These are phyloP conservation scores for Lacanobia oleracea DNA, from an alignment of 2,888 invertebrate species.

Conservation along the genomic window DNA sequence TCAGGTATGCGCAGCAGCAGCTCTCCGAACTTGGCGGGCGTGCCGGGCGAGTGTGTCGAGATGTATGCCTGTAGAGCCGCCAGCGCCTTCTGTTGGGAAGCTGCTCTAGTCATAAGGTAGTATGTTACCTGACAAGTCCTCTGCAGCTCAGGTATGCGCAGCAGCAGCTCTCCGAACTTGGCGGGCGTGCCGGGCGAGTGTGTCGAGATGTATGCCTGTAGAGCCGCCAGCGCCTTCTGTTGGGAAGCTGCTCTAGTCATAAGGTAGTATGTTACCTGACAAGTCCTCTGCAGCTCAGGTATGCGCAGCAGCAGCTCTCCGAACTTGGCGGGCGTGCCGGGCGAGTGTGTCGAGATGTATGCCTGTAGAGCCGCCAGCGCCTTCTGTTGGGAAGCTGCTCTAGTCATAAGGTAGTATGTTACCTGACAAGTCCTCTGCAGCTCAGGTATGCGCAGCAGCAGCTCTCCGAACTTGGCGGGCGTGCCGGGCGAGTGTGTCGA, in stretches of 20 bases:
- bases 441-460: conserved; percentile 97
- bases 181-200: conserved; percentile 98
- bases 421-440: conserved; percentile 98
- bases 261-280: conserved; percentile 92
- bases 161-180: conserved; percentile 97
- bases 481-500: conserved; percentile 97
- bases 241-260: conserved; percentile 96
- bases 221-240: conserved; percentile 97
- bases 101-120: conserved; percentile 77
- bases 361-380: conserved; percentile 97
- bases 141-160: conserved; percentile 98
- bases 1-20: conserved; percentile 97
- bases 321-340: conserved; percentile 98
- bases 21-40: conserved; percentile 98
- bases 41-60: conserved; percentile 96
- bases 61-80: conserved; percentile 98
- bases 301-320: conserved; percentile 97
- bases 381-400: conserved; percentile 98
- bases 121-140: conserved; percentile 96
- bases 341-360: conserved; percentile 97
- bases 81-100: conserved; percentile 98
- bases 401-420: conserved; percentile 55
- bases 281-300: conserved; percentile 98
- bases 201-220: conserved; percentile 97
- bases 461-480: conserved; percentile 98